phyloP scores from a whole-genome alignment of 2,113 vertebrate species.

The Cynoglossus semilaevis region DNA sequence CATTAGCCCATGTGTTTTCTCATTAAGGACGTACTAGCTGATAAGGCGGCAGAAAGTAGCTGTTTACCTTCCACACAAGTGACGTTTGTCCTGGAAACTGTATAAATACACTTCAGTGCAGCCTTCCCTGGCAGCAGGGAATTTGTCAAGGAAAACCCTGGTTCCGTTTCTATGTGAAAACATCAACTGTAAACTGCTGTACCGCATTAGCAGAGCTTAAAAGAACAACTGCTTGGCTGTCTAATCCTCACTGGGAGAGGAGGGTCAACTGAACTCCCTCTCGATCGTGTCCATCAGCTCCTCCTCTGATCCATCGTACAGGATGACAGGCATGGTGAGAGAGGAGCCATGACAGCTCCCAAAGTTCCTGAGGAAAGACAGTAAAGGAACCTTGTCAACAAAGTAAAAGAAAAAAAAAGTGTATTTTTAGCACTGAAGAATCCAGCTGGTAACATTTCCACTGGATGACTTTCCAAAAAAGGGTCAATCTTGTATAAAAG shows the following conservation, averaged over 20 bases:
- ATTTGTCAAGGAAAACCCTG: conserved; percentile 36
- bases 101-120: conserved; percentile 1
- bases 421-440: too few relatives aligned
- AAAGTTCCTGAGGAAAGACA: conserved; percentile 50
- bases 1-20: conserved; percentile 5
- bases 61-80: conserved; percentile 3
- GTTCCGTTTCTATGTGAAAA: conserved; percentile 1
- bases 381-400: too few relatives aligned
- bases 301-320: conserved; percentile 75
- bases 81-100: conserved; percentile 5
- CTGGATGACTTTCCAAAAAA: too few relatives aligned
- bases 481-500: too few relatives aligned
- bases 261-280: conserved; percentile 72
- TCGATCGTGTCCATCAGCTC: conserved; percentile 80
- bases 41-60: conserved; percentile 1
- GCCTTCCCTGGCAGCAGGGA: conserved; percentile 23
- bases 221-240: not conserved
- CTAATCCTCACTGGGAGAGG: not conserved
- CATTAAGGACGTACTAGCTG: conserved; percentile 41
- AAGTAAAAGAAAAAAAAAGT: too few relatives aligned
- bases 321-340: conserved; percentile 52
- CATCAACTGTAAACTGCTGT: not conserved
- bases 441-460: not conserved
- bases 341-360: conserved; percentile 42
- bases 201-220: not conserved